Conservation (phyloP, 2,797 vertebrate genomes). For the Monodelphis domestica region DNA sequence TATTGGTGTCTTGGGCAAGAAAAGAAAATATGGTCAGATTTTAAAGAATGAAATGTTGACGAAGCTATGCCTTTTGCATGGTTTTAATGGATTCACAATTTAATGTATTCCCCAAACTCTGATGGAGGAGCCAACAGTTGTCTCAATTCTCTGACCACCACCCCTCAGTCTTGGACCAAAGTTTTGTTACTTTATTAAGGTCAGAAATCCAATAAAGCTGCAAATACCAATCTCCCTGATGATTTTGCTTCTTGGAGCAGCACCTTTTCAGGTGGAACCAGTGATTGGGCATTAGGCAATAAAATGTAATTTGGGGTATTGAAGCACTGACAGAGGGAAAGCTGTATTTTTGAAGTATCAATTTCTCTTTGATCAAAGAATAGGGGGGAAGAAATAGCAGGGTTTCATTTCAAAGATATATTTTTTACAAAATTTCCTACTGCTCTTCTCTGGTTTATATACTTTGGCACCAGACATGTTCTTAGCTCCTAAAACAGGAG, state of each 20-base stretch:
- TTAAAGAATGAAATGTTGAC: no score
- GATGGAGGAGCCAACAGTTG: background rate
- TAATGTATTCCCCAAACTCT: background rate
- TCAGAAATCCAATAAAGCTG: constrained; percentile 58
- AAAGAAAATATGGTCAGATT: background rate
- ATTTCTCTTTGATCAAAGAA: constrained; percentile 56
- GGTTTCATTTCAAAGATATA: constrained; percentile 32
- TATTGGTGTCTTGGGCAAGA: background rate
- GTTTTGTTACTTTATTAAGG: constrained; percentile 33
- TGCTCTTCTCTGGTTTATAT: background rate
- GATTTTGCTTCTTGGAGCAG: constrained; percentile 7
- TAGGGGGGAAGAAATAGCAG: background rate
- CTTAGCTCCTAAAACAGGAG: background rate
- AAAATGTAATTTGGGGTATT: constrained; percentile 47
- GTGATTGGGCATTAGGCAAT: constrained; percentile 29
- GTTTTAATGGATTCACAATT: background rate
- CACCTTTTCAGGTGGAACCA: constrained; percentile 47
- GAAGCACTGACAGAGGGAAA: constrained; percentile 15
- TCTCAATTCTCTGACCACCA: background rate
- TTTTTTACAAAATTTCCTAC: constrained; percentile 36
- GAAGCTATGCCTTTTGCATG: background rate
- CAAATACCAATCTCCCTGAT: constrained; percentile 68
- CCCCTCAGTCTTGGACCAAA: background rate
- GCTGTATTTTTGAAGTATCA: constrained; percentile 16
- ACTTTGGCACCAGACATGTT: background rate